Base-by-base conservation (phyloP, 2,113 vertebrate species). In the Budorcas taxicolor region DNA sequence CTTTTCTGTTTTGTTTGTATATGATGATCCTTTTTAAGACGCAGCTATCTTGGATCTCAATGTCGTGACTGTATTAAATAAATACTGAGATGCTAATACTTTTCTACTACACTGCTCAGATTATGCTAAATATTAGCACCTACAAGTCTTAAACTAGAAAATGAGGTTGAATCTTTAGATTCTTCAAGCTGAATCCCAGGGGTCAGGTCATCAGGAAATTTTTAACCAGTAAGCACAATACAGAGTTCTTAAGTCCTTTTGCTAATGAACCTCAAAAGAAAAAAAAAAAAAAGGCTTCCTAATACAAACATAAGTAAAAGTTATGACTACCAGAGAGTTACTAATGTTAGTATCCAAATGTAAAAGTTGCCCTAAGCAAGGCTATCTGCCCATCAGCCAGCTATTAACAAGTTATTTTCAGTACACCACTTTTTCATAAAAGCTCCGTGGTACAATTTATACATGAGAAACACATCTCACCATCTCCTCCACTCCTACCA, bases 301-400 rank as follows among this genome's bases (percentile, higher is more conserved):
- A 57, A 91, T 60, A 84, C 29, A 81, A 53, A 55, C 71, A 3
- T 74, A 43, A 53, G 16, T 64, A 80, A 57, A 78, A 80, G 23
- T 86, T 45, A 80, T 47, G 45, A 95, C 78, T n/a, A 91, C 10
- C n/a, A 58, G 50, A 82, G 31, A 67, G 45, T 50, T 87, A n/a
- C 43, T 67, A 82, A 55, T 71, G 27, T 90, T 87, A 64, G 67
- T 86, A 81, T 5, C 21, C 76, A 87, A 82, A 94, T 55, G 13
- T 87, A 82, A 92, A 91, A 91, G 45, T 25, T 87, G 40, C 52
- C 60, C 88, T 96, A 89, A 76, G 36, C 58, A 94, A 94, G 60
- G 74, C 21, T 83, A 81, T 52, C 21, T 9, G 29, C 33, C 19
- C 25, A 91, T 60, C 17, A 74, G n/a, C 4, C n/a, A 94, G 50